A percentile compares a stretch with the other conserved stretches of the same genome.
Evolutionary conservation across 2,797 vertebrate species (phyloP).

Genomic region (Eurystomus glaucurus): DNA sequence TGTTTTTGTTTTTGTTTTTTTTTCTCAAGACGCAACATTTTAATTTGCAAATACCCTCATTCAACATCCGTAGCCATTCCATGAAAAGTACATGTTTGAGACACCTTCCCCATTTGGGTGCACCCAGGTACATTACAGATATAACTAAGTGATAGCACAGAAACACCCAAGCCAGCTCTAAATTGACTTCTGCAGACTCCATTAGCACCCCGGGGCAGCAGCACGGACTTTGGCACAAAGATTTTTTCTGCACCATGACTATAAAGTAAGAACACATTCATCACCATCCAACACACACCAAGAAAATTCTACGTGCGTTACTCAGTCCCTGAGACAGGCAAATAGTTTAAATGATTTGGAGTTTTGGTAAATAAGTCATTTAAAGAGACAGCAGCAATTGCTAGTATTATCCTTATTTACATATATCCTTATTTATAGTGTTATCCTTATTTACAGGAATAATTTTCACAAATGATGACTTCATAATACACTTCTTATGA

Average conservation of each 20-base stretch:
- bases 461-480: not conserved
- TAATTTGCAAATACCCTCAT: not conserved
- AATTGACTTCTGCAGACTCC: not conserved
- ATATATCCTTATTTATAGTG: not conserved
- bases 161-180: not conserved
- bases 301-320: not conserved
- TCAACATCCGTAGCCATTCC: not conserved
- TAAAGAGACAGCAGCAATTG: not conserved
- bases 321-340: not conserved
- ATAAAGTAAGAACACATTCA: not conserved
- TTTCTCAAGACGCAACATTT: not conserved
- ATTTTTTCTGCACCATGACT: not conserved
- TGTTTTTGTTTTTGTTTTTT: not conserved
- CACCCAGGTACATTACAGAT: accelerated
- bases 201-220: not conserved
- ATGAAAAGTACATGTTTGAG: not conserved
- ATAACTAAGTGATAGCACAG: not conserved
- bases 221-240: accelerated
- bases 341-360: not conserved
- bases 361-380: not conserved
- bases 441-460: not conserved
- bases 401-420: not conserved
- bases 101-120: not conserved
- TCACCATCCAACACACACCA: not conserved
- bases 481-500: not conserved